Evolutionary conservation across 2,797 vertebrate species (phyloP), one percentile per base, ranked within the genome.

Genomic region (Semaprochilodus insignis): DNA sequence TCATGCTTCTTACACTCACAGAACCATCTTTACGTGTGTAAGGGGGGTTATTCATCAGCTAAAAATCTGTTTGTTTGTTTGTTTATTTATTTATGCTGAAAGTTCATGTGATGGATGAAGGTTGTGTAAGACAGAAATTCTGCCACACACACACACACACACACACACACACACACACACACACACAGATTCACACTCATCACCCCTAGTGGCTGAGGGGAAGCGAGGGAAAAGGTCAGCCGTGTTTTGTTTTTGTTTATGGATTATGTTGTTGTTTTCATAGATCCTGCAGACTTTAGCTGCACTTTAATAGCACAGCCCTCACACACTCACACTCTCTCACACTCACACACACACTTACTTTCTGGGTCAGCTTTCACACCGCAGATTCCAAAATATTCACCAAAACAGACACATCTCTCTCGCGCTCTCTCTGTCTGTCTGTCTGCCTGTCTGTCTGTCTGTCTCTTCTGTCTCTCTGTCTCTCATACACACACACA

Each of bases 231-330:
- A 84, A 78, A 85, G 69, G 74, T 81, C 74, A 81, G 23, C 44
- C n/a, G 36, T 78, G 54, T 75, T 85, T 78, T 63, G 76, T 57
- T 69, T 74, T 69, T 69, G 52, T 51, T 74, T 81, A 62, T 74
- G 67, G 21, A 74, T 78, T 36, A 25, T 70, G 65, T 59, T 73
- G 69, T 69, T 59, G 51, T 78, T 72, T 72, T 81, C 36, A 62
- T 52, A 51, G 59, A 51, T 77, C 59, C 72, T 34, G 14, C 66
- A n/a, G 14, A 81, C 55, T 25, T 36, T 13, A 70, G 44, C 54
- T 74, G 3, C 21, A 55, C 62, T 60, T 48, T 78, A 74, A 72
- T 66, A 81, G 60, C 69, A 51, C 27, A 40, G 36, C 78, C 1
- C 25, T 14, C 19, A 23, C 52, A 17, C 15, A 19, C 52, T 17